Conservation (phyloP, 2,797 vertebrate genomes). For the Emys orbicularis region DNA sequence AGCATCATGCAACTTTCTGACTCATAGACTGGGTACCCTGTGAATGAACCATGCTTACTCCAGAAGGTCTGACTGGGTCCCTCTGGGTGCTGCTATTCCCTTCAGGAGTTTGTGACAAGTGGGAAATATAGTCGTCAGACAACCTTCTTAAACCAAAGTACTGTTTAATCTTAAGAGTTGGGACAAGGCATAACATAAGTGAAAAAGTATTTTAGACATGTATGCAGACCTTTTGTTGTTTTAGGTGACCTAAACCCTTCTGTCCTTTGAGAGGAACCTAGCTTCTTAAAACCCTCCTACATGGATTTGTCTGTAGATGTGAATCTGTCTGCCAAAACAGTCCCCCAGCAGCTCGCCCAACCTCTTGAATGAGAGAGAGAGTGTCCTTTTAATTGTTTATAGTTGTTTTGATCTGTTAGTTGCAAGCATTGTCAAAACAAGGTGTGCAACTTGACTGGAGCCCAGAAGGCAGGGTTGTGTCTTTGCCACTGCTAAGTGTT, state of each 20-base stretch:
- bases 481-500: neutral
- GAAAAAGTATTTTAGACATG: neutral
- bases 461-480: neutral
- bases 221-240: neutral
- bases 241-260: neutral
- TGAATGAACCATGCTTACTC: neutral
- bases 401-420: neutral
- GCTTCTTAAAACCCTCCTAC: neutral
- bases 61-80: neutral
- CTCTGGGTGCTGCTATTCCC: neutral
- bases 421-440: neutral
- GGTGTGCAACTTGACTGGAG: neutral
- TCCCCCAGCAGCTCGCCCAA: neutral
- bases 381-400: neutral
- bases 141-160: neutral
- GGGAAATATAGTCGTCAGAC: neutral
- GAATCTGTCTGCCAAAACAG: neutral
- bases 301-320: neutral
- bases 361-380: neutral
- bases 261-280: neutral
- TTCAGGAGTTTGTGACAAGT: neutral
- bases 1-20: neutral
- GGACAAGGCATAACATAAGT: neutral
- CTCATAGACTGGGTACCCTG: neutral
- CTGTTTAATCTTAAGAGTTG: neutral